A percentile compares a stretch with the other conserved stretches of the same genome.
phyloP scores from a whole-genome alignment of 2,888 invertebrate genomes.

The Drosophila prostipennis region DNA sequence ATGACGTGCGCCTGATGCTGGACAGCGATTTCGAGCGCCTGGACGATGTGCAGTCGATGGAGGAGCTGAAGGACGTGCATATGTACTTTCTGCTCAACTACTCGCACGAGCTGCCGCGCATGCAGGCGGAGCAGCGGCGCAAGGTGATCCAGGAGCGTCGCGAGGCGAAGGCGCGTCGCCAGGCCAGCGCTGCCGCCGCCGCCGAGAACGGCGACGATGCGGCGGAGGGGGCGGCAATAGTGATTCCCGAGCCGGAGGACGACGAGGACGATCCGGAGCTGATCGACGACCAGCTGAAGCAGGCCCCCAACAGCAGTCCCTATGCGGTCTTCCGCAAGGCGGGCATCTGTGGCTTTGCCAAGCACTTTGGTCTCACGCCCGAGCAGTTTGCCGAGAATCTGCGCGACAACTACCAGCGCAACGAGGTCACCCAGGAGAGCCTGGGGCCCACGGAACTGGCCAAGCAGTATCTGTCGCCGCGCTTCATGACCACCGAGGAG shows the following conservation, averaged over 20 bases:
- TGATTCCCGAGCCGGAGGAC: slow-evolving; percentile 85
- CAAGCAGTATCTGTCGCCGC: slow-evolving; percentile 89
- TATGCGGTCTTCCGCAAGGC: slow-evolving; percentile 94
- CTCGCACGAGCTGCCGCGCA: slow-evolving; percentile 91
- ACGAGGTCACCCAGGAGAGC: slow-evolving; percentile 96
- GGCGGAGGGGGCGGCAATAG: slow-evolving; percentile 42
- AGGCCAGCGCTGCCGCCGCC: slow-evolving; percentile 40
- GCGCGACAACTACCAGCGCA: slow-evolving; percentile 96
- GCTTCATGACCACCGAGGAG: slow-evolving; percentile 90
- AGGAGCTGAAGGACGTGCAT: slow-evolving; percentile 96
- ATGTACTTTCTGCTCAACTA: slow-evolving; percentile 97
- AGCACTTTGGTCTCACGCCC: slow-evolving; percentile 95
- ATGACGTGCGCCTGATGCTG: slow-evolving; percentile 91
- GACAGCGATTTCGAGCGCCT: slow-evolving; percentile 94
- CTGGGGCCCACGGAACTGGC: slow-evolving; percentile 93
- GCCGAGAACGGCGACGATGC: slow-evolving; percentile 71
- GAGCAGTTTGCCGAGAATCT: slow-evolving; percentile 98
- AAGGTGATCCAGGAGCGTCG: slow-evolving; percentile 86
- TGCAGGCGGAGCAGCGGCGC: slow-evolving; percentile 90
- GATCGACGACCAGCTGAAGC: slow-evolving; percentile 89
- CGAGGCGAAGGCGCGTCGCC: slow-evolving; percentile 62
- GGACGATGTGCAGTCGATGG: slow-evolving; percentile 91
- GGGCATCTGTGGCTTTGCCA: slow-evolving; percentile 93
- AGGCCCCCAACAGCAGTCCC: slow-evolving; percentile 94
- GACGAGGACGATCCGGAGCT: slow-evolving; percentile 89